Conservation (phyloP, 2,888 invertebrate genomes). For the Campoplex nolae region DNA sequence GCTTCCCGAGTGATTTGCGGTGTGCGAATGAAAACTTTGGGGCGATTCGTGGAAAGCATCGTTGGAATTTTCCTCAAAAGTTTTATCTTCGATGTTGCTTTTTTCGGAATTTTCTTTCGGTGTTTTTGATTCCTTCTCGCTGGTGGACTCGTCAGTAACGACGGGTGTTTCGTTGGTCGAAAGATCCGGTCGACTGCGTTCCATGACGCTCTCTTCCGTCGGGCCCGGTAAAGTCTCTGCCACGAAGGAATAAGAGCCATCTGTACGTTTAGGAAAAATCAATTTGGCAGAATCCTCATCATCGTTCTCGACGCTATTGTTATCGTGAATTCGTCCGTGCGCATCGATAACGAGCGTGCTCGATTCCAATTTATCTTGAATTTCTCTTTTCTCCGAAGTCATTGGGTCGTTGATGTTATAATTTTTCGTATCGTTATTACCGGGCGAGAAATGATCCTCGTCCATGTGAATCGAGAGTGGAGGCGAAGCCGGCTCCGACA, state of each 20-base stretch:
- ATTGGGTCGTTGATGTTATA: constrained; percentile 59
- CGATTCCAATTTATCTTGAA: constrained; percentile 33
- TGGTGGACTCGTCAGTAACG: not conserved
- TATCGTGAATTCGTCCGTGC: constrained; percentile 59
- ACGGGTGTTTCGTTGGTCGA: not conserved
- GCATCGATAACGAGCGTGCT: constrained; percentile 57
- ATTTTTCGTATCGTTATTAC: constrained; percentile 52
- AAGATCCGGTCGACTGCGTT: not conserved
- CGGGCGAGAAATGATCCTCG: constrained; percentile 70
- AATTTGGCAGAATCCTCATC: constrained; percentile 22
- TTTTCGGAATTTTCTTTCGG: constrained; percentile 11
- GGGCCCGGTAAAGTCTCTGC: constrained; percentile 62
- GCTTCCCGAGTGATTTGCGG: constrained; percentile 11
- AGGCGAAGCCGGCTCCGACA: constrained; percentile 70
- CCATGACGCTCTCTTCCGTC: constrained; percentile 32
- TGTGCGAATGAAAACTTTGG: constrained; percentile 63
- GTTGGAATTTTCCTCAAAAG: not conserved
- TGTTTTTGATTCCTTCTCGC: not conserved
- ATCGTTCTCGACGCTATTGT: constrained; percentile 12
- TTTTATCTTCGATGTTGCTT: constrained; percentile 28
- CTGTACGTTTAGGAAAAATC: constrained; percentile 66
- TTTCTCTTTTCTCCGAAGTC: constrained; percentile 38
- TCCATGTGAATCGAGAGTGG: constrained; percentile 68
- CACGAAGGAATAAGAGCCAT: constrained; percentile 69
- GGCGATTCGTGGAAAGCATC: constrained; percentile 54